phyloP scores from a whole-genome alignment of 1,140 invertebrate genomes.

The Orius laevigatus region DNA sequence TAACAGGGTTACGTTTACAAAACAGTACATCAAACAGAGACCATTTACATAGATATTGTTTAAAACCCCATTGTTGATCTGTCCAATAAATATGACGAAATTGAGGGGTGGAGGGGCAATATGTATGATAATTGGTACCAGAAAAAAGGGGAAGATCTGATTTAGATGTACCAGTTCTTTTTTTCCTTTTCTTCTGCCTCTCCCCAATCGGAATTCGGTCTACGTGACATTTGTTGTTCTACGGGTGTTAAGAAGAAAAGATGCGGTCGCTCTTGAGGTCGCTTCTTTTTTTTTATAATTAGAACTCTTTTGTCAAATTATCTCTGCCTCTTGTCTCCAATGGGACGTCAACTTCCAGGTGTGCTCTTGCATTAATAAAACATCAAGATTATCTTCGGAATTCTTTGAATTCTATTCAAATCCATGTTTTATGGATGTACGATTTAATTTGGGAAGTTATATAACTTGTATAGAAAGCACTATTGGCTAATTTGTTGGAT shows the following conservation, averaged over 20 bases:
- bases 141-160: constrained; percentile 8
- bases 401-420: too few species aligned
- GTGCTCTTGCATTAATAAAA: too few species aligned
- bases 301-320: too few species aligned
- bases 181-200: constrained; percentile 12
- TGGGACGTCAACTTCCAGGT: too few species aligned
- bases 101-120: constrained; percentile 8
- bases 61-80: neutral
- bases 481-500: too few species aligned
- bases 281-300: too few species aligned
- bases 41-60: constrained; percentile 10
- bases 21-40: constrained; percentile 7
- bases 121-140: constrained; percentile 10
- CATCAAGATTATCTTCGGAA: too few species aligned
- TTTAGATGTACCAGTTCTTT: constrained; percentile 9
- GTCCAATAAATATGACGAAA: constrained; percentile 12
- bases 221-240: constrained; percentile 4
- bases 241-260: neutral
- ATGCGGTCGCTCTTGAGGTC: too few species aligned
- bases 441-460: too few species aligned
- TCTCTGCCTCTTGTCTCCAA: too few species aligned
- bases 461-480: too few species aligned
- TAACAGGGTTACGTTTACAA: constrained; percentile 4
- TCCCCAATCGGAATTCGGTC: neutral
- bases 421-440: too few species aligned